phyloP scores from a whole-genome alignment of 2,797 vertebrate species.

The Paramormyrops hopkinsi region DNA sequence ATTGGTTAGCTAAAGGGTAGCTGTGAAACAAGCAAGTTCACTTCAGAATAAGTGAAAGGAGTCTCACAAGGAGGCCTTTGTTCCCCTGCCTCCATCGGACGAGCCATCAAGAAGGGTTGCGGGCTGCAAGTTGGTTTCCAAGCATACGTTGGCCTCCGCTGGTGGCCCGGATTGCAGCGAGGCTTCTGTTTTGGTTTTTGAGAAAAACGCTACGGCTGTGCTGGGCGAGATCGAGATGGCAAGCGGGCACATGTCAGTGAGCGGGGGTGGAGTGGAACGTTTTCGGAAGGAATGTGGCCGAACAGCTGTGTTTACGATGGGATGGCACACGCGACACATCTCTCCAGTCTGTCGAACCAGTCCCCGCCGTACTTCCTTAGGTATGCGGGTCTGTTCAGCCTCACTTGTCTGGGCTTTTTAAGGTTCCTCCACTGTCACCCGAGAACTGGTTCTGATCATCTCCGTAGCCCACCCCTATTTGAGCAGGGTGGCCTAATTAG shows the following conservation, averaged over 20 bases:
- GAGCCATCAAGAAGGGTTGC: not conserved
- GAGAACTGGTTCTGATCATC: not conserved
- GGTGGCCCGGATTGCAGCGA: not conserved
- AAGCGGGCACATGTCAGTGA: not conserved
- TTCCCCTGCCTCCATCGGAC: not conserved
- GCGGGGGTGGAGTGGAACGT: not conserved
- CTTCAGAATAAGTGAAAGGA: not conserved
- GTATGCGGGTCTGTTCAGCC: not conserved
- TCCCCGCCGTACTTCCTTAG: not conserved
- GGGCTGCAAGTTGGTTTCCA: not conserved
- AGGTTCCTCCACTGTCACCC: not conserved
- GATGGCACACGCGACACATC: not conserved
- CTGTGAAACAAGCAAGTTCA: not conserved
- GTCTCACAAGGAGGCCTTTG: slow-evolving; percentile 28
- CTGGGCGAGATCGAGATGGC: slow-evolving; percentile 1
- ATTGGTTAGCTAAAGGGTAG: not conserved
- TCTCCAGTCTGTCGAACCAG: not conserved
- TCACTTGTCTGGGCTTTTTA: not conserved
- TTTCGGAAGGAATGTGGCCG: not conserved
- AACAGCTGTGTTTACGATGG: slow-evolving; percentile 1
- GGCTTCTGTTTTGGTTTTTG: slow-evolving; percentile 27
- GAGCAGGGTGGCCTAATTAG: slow-evolving; percentile 10
- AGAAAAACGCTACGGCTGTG: not conserved
- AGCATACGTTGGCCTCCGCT: not conserved
- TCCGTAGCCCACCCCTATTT: not conserved